phyloP scores from a whole-genome alignment of 1,140 invertebrate genomes.

The Listronotus bonariensis region DNA sequence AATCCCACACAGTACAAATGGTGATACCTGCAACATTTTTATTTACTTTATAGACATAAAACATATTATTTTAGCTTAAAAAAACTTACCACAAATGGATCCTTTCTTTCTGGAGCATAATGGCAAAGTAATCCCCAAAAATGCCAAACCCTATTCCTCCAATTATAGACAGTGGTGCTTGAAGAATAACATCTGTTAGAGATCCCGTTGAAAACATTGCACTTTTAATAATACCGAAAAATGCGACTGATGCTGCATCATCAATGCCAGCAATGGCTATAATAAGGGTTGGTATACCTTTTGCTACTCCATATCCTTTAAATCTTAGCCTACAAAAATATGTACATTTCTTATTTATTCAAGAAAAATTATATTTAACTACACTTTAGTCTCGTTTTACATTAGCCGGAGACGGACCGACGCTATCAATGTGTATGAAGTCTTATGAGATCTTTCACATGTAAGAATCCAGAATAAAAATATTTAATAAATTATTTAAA shows the following conservation, averaged over 20 bases:
- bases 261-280: constrained; percentile 84
- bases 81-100: constrained; percentile 57
- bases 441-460: no score
- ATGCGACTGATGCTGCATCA: constrained; percentile 88
- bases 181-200: constrained; percentile 66
- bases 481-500: no score
- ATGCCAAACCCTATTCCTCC: constrained; percentile 76
- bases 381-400: no score
- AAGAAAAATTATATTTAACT: no score
- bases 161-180: constrained; percentile 75
- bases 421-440: no score
- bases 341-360: no score
- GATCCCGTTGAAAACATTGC: constrained; percentile 80
- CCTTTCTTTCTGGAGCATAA: constrained; percentile 76
- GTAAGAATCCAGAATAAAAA: no score
- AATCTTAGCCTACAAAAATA: constrained; percentile 71
- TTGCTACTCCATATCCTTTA: constrained; percentile 86
- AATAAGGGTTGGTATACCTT: constrained; percentile 93
- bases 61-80: no score
- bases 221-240: constrained; percentile 84
- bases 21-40: no score
- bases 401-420: no score
- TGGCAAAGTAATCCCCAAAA: constrained; percentile 75
- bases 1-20: no score
- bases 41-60: no score